phyloP scores from a whole-genome alignment of 2,888 invertebrate species.

The Dolichopus griseipennis region DNA sequence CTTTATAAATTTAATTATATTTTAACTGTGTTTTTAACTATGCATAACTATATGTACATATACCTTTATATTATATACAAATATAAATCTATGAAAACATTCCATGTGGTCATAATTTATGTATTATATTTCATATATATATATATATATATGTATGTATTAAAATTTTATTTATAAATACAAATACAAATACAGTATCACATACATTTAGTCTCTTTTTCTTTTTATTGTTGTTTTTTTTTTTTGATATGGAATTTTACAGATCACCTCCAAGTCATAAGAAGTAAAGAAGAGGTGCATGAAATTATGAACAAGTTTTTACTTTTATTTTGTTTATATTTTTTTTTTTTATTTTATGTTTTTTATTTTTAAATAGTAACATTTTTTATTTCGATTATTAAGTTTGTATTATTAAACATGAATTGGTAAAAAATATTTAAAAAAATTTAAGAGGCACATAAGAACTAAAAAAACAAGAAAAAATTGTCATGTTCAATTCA shows the following conservation, averaged over 20 bases:
- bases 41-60: too few species aligned
- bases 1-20: too few species aligned
- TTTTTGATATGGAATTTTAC: not conserved
- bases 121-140: too few species aligned
- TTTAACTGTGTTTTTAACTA: too few species aligned
- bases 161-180: too few species aligned
- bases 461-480: not conserved
- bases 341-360: not conserved
- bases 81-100: too few species aligned
- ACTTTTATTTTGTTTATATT: not conserved
- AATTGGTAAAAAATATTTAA: not conserved
- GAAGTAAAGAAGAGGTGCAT: not conserved
- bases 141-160: too few species aligned
- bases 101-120: too few species aligned
- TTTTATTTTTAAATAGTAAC: too few species aligned
- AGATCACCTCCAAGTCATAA: not conserved
- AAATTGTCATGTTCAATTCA: slow-evolving; percentile 3
- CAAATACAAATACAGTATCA: not conserved
- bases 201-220: not conserved
- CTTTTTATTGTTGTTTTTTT: too few species aligned
- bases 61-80: too few species aligned
- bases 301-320: slow-evolving; percentile 1
- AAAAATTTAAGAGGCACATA: not conserved
- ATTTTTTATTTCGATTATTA: not conserved
- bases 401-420: not conserved